Conservation (phyloP, 2,797 vertebrate genomes). For the Huso huso region DNA sequence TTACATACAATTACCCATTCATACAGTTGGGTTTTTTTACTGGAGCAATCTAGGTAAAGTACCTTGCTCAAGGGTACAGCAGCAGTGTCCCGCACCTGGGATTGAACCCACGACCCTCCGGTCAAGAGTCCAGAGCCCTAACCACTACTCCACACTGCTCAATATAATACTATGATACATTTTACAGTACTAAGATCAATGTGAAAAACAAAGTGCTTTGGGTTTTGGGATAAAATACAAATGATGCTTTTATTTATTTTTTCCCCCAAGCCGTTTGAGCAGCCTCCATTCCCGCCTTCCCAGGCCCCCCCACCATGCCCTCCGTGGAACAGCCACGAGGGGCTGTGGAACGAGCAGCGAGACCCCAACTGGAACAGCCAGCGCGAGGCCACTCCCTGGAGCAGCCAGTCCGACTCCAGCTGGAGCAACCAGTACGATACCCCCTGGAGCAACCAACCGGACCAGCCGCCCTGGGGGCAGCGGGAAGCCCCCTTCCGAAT, state of each 20-base stretch:
- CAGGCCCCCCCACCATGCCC: constrained; percentile 89
- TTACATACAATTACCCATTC: too few species aligned
- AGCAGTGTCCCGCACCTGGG: too few species aligned
- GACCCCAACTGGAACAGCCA: constrained; percentile 84
- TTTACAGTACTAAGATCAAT: too few species aligned
- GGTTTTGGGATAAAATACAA: not conserved
- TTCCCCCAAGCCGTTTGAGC: constrained; percentile 35
- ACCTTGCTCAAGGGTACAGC: too few species aligned
- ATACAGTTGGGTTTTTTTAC: too few species aligned
- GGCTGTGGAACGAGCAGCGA: constrained; percentile 89
- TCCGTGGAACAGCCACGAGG: constrained; percentile 93
- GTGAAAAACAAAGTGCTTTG: too few species aligned
- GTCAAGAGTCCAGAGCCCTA: too few species aligned
- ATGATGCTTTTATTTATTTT: constrained; percentile 6
- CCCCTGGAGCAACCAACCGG: constrained; percentile 85
- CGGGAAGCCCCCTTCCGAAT: constrained; percentile 91
- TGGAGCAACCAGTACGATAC: constrained; percentile 91
- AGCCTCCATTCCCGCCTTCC: constrained; percentile 65
- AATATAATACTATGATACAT: too few species aligned
- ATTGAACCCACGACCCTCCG: too few species aligned
- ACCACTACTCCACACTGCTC: too few species aligned
- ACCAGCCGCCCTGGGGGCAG: constrained; percentile 93
- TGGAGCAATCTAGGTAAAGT: too few species aligned
- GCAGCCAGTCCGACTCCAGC: constrained; percentile 70
- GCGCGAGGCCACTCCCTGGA: constrained; percentile 77